A percentile compares a stretch with the other conserved stretches of the same genome.
phyloP scores from a whole-genome alignment of 2,888 invertebrate genomes.

The Lasioglossum oenotherae region DNA sequence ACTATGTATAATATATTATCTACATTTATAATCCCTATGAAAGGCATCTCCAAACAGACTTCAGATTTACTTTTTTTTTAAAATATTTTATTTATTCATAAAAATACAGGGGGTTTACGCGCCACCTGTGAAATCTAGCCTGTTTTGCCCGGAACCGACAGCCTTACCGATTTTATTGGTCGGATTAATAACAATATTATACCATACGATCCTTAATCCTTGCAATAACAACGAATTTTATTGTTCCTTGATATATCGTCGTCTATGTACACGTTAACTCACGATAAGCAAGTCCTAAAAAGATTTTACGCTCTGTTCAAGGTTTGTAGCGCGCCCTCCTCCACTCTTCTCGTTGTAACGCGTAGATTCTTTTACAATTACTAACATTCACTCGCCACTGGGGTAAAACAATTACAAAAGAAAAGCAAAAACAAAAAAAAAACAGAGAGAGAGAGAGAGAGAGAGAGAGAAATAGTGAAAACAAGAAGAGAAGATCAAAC shows the following conservation, averaged over 20 bases:
- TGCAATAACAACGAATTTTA: slow-evolving; percentile 57
- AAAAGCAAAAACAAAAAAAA: background rate
- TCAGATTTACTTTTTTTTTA: slow-evolving; percentile 83
- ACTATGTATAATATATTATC: slow-evolving; percentile 84
- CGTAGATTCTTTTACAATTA: slow-evolving; percentile 26
- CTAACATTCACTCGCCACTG: slow-evolving; percentile 33
- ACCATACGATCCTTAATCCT: slow-evolving; percentile 50
- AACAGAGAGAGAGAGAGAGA: background rate
- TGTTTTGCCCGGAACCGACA: slow-evolving; percentile 70
- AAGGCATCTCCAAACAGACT: slow-evolving; percentile 85
- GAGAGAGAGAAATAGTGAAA: background rate
- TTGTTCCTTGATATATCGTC: slow-evolving; percentile 48
- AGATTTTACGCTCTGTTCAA: slow-evolving; percentile 36
- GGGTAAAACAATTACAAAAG: slow-evolving; percentile 5
- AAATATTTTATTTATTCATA: slow-evolving; percentile 85
- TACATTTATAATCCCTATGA: slow-evolving; percentile 85
- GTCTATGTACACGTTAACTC: slow-evolving; percentile 50
- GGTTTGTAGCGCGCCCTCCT: slow-evolving; percentile 36
- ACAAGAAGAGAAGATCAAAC: slow-evolving; percentile 9
- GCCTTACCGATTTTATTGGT: slow-evolving; percentile 54
- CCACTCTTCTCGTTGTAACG: slow-evolving; percentile 47
- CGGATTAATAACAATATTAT: slow-evolving; percentile 60
- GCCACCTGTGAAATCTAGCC: slow-evolving; percentile 66
- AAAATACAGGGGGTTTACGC: slow-evolving; percentile 81
- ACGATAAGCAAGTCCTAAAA: slow-evolving; percentile 33